Base-by-base conservation (phyloP, 2,888 invertebrate species). In the Eretmocerus hayati region DNA sequence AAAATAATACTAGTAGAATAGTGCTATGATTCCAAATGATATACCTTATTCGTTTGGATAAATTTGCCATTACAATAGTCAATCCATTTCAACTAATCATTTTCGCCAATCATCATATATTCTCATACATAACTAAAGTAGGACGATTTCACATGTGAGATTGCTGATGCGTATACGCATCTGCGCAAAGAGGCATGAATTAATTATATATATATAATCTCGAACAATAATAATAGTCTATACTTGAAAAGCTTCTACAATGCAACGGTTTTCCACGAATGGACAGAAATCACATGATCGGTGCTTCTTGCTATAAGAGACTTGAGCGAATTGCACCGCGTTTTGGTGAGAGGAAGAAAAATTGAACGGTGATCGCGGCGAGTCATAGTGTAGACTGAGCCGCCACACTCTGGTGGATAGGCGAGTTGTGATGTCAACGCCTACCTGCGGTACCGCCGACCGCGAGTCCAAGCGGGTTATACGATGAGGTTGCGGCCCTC, bases 401-500 rank as follows among this genome's bases (percentile, higher is more conserved):
- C n/a, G n/a, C n/a, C n/a, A n/a, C n/a, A n/a, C n/a, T n/a, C n/a
- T n/a, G n/a, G n/a, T n/a, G n/a, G n/a, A n/a, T n/a, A n/a, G n/a
- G n/a, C n/a, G n/a, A n/a, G n/a, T 26, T 11, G 26, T 11, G 23
- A 26, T 5, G 32, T 50, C 48, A 50, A 45, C 53, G 79, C 80
- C 79, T 83, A 84, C 84, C 83, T 82, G 83, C 81, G 77, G 85
- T 84, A 62, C 71, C 71, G 73, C 85, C 85, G 62, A 86, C 83
- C 69, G 89, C 87, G 67, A 90, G 81, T 74, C 89, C 86, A 71
- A 90, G 81, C 62, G 90, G 89, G 79, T 89, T 89, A 79, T 89
- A 90, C 62, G 88, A 86, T 57, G 90, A 71, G 39, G 71, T 67
- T 46, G 71, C 71, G 53, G 71, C 69, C 42, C 71, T 59, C 35